phyloP scores from a whole-genome alignment of 30 jellyfish, hydroid and myxozoan species.

The Hydra vulgaris region DNA sequence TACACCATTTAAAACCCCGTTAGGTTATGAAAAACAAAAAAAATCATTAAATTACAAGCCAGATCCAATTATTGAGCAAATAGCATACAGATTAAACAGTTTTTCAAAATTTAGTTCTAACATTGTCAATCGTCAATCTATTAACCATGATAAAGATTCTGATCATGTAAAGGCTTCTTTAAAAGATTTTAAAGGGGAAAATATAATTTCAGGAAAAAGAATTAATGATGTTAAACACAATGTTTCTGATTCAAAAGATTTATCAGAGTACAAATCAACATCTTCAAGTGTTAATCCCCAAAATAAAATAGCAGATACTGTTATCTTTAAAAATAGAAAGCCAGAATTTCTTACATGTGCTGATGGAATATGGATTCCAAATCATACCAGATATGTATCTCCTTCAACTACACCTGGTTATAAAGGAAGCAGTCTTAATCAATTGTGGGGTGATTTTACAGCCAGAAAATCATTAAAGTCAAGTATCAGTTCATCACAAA shows the following conservation, averaged over 20 bases:
- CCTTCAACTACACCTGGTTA: neutral
- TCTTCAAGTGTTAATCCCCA: no score
- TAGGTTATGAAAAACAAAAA: no score
- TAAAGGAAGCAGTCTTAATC: neutral
- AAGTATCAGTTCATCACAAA: neutral
- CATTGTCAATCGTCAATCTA: neutral
- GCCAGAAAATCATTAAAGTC: neutral
- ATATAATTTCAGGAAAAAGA: neutral
- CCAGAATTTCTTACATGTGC: neutral
- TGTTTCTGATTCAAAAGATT: no score
- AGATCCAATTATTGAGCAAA: neutral
- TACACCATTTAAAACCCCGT: neutral
- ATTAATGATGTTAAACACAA: neutral
- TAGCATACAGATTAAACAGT: neutral
- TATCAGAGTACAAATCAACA: no score
- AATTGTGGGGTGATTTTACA: neutral
- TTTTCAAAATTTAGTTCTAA: neutral
- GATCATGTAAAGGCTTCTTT: neutral
- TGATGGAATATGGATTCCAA: neutral
- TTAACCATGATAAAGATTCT: neutral
- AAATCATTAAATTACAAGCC: neutral
- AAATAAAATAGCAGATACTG: no score
- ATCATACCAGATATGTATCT: neutral
- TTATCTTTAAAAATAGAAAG: no score
- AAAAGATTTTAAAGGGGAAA: neutral